Base-by-base conservation (phyloP, 2,888 invertebrate genomes). In the Drosophila merina region DNA sequence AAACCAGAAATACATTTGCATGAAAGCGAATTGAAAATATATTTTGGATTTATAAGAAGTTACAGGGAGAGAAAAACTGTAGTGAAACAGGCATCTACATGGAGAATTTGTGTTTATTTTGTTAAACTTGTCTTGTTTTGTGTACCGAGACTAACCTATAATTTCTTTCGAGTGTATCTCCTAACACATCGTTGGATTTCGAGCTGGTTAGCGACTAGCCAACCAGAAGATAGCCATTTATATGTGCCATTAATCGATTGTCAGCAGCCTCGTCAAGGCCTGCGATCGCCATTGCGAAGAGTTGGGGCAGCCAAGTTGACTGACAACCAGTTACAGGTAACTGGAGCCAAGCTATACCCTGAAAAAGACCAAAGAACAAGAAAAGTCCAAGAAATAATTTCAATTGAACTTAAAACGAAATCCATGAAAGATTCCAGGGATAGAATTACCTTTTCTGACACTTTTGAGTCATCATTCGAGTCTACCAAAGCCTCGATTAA, bases 191-290 rank as follows among this genome's bases (percentile, higher is more conserved):
- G 44, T 12, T 50, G 30, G 40, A 58, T 42, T 36, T 28, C 5
- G 49, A 58, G 33, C 58, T 33, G 49, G 58, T 44, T 45, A 62
- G 62, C 64, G 57, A 55, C 60, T 49, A 76, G 62, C 80, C 85
- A 72, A 76, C 81, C 79, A 85, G 82, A 82, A 79, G 82, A 82
- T 82, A 82, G 83, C 82, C 82, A 82, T 85, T 82, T 82, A 85
- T 74, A 79, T 81, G 81, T 81, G 82, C 85, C 82, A 82, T 76
- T 85, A 82, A 82, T 82, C 82, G 85, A 85, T 84, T 81, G 81
- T 84, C 80, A 84, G 85, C 79, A 75, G 63, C 81, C 68, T 75
- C 85, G 81, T 80, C 81, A 72, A 77, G 59, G 54, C 50, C 40
- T 47, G 62, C 67, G 56, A 66, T 64, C 66, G 50, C 70, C 70